Percentiles rank a stretch among this genome's conserved stretches.
These are phyloP conservation scores for Sebastes matsubarae DNA, from an alignment of 2,797 vertebrate species.

Conservation along the genomic window DNA sequence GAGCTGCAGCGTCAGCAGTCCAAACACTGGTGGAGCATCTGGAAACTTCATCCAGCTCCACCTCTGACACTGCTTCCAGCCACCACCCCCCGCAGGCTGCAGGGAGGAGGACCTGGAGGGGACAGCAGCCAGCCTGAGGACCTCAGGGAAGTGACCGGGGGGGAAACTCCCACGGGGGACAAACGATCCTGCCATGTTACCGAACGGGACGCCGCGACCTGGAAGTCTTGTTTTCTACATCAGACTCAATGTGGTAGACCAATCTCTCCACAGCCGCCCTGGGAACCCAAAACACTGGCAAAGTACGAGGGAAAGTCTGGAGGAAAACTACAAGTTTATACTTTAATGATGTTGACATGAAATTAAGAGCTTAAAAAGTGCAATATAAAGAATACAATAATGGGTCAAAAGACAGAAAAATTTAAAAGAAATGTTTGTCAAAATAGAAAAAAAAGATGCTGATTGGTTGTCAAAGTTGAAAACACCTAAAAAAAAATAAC, in stretches of 20 bases:
- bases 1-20: conserved; percentile 52
- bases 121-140: not conserved
- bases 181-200: conserved; percentile 66
- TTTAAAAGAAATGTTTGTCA: too few species aligned
- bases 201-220: conserved; percentile 37
- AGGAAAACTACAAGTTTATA: too few species aligned
- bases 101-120: not conserved
- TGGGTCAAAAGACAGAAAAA: too few species aligned
- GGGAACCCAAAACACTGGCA: not conserved
- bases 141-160: conserved; percentile 60
- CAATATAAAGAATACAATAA: too few species aligned
- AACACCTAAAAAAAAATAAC: too few species aligned
- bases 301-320: not conserved
- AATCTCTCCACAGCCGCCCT: conserved; percentile 41
- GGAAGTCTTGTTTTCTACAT: conserved; percentile 75
- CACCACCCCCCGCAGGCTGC: not conserved
- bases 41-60: conserved; percentile 74
- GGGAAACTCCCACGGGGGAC: conserved; percentile 61
- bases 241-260: conserved; percentile 77
- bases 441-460: too few species aligned
- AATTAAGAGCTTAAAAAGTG: too few species aligned
- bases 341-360: too few species aligned
- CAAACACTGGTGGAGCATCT: conserved; percentile 70
- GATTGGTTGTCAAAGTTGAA: too few species aligned
- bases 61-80: conserved; percentile 31